These are phyloP conservation scores for Papilio machaon DNA, from an alignment of 1,140 invertebrate genomes.

Conservation along the genomic window DNA sequence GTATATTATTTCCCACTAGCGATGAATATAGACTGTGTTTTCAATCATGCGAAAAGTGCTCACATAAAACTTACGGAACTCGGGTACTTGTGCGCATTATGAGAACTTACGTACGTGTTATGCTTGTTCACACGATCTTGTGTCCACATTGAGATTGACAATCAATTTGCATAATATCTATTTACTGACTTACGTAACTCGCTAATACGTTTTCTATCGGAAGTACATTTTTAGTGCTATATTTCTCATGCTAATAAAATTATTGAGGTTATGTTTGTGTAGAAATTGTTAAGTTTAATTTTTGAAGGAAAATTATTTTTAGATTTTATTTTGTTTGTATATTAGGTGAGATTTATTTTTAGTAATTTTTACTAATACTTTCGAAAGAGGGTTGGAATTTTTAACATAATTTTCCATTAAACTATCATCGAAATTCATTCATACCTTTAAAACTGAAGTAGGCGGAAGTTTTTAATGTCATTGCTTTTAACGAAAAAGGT, in stretches of 20 bases:
- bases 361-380: no score
- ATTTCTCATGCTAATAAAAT: not conserved
- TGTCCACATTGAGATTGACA: constrained; percentile 20
- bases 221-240: constrained; percentile 19
- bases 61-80: constrained; percentile 13
- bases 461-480: no score
- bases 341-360: no score
- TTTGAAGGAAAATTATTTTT: not conserved
- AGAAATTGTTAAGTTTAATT: not conserved
- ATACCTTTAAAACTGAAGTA: no score
- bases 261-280: not conserved
- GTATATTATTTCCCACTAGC: constrained; percentile 5
- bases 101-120: constrained; percentile 25
- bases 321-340: no score
- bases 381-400: no score
- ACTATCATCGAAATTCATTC: no score
- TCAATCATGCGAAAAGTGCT: constrained; percentile 10
- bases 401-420: no score
- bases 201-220: constrained; percentile 25
- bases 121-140: constrained; percentile 36
- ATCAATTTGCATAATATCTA: constrained; percentile 29
- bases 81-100: constrained; percentile 26
- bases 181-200: constrained; percentile 26
- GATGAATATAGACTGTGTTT: constrained; percentile 1
- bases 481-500: no score